Base-by-base conservation (phyloP, 1,140 invertebrate species). In the Drosophila simulans region DNA sequence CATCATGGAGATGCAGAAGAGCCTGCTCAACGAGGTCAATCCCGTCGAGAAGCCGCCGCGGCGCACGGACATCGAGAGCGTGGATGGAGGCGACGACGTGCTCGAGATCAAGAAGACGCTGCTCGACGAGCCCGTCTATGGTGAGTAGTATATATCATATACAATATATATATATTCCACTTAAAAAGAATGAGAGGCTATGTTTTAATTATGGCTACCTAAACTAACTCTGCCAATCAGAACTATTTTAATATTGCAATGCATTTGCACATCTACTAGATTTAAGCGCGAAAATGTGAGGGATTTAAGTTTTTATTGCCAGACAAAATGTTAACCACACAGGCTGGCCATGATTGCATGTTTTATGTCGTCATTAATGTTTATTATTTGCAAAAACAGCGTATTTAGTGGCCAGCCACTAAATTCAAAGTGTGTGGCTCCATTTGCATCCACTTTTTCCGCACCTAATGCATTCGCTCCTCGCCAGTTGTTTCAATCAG, bases 41-140 rank as follows among this genome's bases (percentile, higher is more conserved):
- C 96, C 96, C 0, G 95, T 97, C 0, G 95, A 95, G 37, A 97
- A 97, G 77, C 95, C 96, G 1, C 95, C 96, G 0, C 92, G 96
- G 17, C 93, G 95, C 58, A 95, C 95, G n/a, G 94, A 95, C 39
- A 94, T 95, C 22, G 94, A 95, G 2, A 95, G 95, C 0, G 94
- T 95, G 13, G 95, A 94, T 40, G 95, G 94, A 1, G 95, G 94
- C 5, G 96, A 96, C 1, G 96, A 97, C 92, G 95, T 96, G 90
- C 96, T 95, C 17, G 96, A 97, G 91, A 93, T 96, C 25, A 97
- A 96, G 85, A 95, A 95, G 77, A 96, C 95, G 42, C 92, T 97
- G 34, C 93, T 97, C 62, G 96, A 97, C 81, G 94, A 94, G 79
- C 96, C 95, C 58, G 94, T 95, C 66, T 96, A 95, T 77, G 95